A percentile compares a stretch with the other conserved stretches of the same genome.
Evolutionary conservation across 2,797 vertebrate genomes (phyloP).

Genomic region (Fistularia commersonii): DNA sequence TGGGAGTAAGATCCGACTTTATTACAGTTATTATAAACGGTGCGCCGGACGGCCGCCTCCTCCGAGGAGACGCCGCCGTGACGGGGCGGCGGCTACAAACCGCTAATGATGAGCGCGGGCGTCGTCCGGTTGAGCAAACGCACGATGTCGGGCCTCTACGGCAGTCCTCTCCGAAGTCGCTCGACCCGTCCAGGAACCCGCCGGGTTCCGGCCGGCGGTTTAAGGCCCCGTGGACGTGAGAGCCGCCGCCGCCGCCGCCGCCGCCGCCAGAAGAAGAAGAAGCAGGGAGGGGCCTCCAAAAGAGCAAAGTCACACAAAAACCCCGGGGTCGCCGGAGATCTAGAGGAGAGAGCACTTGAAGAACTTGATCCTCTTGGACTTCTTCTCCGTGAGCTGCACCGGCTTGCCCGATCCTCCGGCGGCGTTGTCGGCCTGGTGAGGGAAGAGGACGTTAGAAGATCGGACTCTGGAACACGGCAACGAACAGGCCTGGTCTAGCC

Average conservation of each 20-base stretch:
- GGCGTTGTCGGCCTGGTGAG: constrained; percentile 84
- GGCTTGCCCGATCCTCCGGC: constrained; percentile 84
- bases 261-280: constrained; percentile 18
- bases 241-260: constrained; percentile 21
- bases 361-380: constrained; percentile 93
- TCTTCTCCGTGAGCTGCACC: constrained; percentile 94
- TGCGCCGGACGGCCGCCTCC: constrained; percentile 15
- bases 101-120: constrained; percentile 21
- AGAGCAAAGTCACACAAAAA: constrained; percentile 32
- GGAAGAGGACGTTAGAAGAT: constrained; percentile 12
- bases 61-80: constrained; percentile 10
- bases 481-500: neutral
- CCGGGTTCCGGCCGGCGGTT: constrained; percentile 33
- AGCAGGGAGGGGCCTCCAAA: constrained; percentile 23
- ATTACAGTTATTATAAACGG: constrained; percentile 24
- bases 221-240: constrained; percentile 27
- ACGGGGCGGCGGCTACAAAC: constrained; percentile 30
- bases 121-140: constrained; percentile 36
- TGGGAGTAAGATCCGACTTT: constrained; percentile 16
- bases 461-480: neutral
- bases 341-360: constrained; percentile 94
- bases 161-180: constrained; percentile 32
- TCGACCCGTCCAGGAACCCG: constrained; percentile 21
- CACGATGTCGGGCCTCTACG: constrained; percentile 27
- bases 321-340: neutral